Conservation (phyloP, 2,113 vertebrate genomes). For the Vulpes ferrilata region DNA sequence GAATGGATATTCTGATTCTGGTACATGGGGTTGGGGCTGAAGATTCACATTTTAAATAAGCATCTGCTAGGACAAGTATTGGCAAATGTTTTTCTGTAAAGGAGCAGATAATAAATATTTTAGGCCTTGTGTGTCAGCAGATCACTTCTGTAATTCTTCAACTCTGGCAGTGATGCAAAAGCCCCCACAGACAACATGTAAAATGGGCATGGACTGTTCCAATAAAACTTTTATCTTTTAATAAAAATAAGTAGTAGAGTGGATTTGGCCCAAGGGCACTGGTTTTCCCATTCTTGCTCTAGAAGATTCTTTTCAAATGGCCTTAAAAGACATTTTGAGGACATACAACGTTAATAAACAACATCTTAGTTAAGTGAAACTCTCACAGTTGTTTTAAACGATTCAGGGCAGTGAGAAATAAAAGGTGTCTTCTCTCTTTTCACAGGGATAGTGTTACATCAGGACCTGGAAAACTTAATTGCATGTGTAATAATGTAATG, state of each 20-base stretch:
- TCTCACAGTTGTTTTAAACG: not conserved
- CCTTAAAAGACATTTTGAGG: not conserved
- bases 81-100: not conserved
- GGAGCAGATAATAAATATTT: not conserved
- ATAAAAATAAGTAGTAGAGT: not conserved
- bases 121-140: not conserved
- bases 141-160: not conserved
- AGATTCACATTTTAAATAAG: slow-evolving; percentile 14
- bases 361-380: not conserved
- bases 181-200: not conserved
- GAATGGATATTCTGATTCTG: not conserved
- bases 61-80: not conserved
- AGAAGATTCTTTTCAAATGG: slow-evolving; percentile 1
- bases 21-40: not conserved
- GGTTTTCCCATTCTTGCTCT: not conserved
- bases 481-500: slow-evolving; percentile 65
- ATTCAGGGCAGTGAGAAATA: not conserved
- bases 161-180: not conserved
- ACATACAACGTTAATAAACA: not conserved
- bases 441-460: not conserved
- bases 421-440: not conserved
- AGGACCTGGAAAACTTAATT: slow-evolving; percentile 60
- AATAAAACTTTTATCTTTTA: not conserved
- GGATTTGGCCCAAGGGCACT: not conserved
- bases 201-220: not conserved